These are phyloP conservation scores for Phasianus colchicus DNA, from an alignment of 2,113 vertebrate species.

Conservation along the genomic window DNA sequence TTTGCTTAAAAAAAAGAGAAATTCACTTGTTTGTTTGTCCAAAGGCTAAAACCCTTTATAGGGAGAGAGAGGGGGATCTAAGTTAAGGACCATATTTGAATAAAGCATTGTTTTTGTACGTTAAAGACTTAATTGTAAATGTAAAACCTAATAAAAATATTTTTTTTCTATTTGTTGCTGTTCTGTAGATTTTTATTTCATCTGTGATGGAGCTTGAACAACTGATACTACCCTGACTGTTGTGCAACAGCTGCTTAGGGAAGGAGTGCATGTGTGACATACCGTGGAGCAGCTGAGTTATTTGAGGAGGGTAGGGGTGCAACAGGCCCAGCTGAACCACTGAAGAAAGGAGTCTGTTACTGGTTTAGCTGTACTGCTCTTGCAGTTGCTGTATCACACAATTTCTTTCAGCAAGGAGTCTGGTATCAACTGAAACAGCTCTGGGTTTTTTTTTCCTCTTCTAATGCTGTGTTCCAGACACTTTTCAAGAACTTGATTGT, in stretches of 20 bases:
- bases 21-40: not conserved
- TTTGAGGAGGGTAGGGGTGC: not conserved
- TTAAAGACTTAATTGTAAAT: not conserved
- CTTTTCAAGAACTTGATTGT: not conserved
- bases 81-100: not conserved
- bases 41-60: not conserved
- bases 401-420: not conserved
- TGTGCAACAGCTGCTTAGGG: slow-evolving; percentile 2
- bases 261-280: not conserved
- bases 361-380: not conserved
- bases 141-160: not conserved
- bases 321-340: not conserved
- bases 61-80: not conserved
- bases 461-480: not conserved
- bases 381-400: rapidly evolving
- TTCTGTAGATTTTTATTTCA: not conserved
- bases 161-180: not conserved
- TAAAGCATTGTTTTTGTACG: not conserved
- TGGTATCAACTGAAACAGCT: not conserved
- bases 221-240: not conserved
- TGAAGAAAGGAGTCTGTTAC: not conserved
- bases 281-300: not conserved
- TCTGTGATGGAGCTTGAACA: slow-evolving; percentile 1
- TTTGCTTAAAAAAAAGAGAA: not conserved
- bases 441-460: rapidly evolving